phyloP scores from a whole-genome alignment of 2,113 vertebrate genomes.

The Gallinago jamesoni region DNA sequence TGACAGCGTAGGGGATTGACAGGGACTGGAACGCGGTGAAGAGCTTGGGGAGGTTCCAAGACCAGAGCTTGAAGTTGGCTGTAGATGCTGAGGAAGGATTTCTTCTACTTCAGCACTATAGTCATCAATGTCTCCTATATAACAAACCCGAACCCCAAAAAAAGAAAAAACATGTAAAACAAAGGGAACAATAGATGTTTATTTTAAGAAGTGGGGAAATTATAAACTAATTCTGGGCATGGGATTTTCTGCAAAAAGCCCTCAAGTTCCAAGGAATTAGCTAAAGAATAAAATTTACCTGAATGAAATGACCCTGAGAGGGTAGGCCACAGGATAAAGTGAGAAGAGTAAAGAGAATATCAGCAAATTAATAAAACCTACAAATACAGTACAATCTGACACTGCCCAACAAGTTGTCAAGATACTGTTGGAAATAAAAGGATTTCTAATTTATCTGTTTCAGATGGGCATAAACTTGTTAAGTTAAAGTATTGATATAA shows the following conservation, averaged over 20 bases:
- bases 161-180: neutral
- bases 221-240: neutral
- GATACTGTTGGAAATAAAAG: neutral
- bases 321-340: neutral
- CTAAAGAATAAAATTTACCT: neutral
- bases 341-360: neutral
- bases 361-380: neutral
- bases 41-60: conserved; percentile 85
- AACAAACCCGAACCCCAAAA: neutral
- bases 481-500: neutral
- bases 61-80: conserved; percentile 80
- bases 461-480: neutral
- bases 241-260: neutral
- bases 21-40: conserved; percentile 90
- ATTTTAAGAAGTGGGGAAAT: neutral
- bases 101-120: conserved; percentile 89
- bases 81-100: conserved; percentile 92
- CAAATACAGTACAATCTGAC: neutral
- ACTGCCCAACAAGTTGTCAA: neutral
- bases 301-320: neutral
- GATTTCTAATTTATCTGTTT: neutral
- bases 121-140: conserved; percentile 91
- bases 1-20: conserved; percentile 89
- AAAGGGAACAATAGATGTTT: neutral
- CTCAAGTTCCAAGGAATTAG: neutral